Evolutionary conservation across 2,797 vertebrate genomes (phyloP).

Genomic region (Gymnocypris eckloni): DNA sequence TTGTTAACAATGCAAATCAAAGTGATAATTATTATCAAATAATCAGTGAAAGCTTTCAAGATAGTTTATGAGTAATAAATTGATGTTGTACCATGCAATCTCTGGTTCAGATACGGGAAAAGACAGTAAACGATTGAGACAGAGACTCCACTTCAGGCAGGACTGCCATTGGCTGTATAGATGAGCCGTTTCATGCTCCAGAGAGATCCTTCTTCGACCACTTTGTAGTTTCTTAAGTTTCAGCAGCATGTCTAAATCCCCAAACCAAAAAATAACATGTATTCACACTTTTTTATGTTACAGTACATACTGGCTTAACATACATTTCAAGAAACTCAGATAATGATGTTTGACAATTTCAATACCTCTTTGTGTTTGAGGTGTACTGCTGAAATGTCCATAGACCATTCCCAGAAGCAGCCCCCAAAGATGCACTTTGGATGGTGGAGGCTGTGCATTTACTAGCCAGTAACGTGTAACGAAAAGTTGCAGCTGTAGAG

Average conservation of each 20-base stretch:
- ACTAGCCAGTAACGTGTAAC: slow-evolving; percentile 80
- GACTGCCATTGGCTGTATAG: slow-evolving; percentile 87
- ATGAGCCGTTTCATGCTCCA: slow-evolving; percentile 76
- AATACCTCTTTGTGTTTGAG: slow-evolving; percentile 5
- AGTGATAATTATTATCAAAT: not conserved
- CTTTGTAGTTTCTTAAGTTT: slow-evolving; percentile 22
- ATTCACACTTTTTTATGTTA: not conserved
- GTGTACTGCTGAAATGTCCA: slow-evolving; percentile 66
- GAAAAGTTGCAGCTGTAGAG: slow-evolving; percentile 72
- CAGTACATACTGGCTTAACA: not conserved
- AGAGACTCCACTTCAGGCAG: slow-evolving; percentile 79
- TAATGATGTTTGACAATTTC: not conserved
- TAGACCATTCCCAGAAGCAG: slow-evolving; percentile 79
- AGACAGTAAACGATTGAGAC: slow-evolving; percentile 85
- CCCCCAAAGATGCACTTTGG: slow-evolving; percentile 75
- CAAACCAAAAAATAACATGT: not conserved
- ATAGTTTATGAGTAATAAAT: not conserved
- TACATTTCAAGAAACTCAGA: not conserved
- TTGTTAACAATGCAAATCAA: not conserved
- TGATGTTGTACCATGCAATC: slow-evolving; percentile 74
- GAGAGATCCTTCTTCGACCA: not conserved
- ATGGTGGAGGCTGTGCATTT: slow-evolving; percentile 69
- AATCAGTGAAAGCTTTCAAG: not conserved
- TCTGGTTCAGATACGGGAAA: slow-evolving; percentile 80
- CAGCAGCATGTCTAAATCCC: slow-evolving; percentile 47